Evolutionary conservation across 2,888 invertebrate species (phyloP), one percentile per base, ranked within the genome.

Genomic region (Conistra vaccinii): DNA sequence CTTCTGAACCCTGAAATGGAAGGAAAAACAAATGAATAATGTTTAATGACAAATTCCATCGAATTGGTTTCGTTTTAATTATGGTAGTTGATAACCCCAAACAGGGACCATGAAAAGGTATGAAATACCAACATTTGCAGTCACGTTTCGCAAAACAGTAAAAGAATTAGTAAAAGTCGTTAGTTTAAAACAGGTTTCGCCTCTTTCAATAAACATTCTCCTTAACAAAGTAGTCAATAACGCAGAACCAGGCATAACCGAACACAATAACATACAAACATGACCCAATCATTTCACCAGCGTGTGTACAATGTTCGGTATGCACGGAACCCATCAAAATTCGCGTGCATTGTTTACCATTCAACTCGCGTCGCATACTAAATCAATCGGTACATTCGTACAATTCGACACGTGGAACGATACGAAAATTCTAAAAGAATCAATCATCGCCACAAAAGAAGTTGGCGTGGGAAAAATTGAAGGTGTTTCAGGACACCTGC

Each of bases 1-100:
- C 97, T 91, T 98, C 98, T 3, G 98, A 97, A 77, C 97, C 97
- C 98, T 98, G 96, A 6, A 97, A 97, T 78, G 69, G 78, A 84
- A 55, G 48, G 53, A 86, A 55, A 63, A 51, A 14, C 9, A 76
- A 35, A 68, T 76, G 4, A 82, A 51, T 29, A 23, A 32, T 63
- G 48, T 35, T 10, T n/a, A 20, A 0, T 7, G 1, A n/a, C 4
- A 9, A 51, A n/a, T 6, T 48, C 4, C 7, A 63, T 71, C 53
- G 23, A n/a, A 32, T 57, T 42, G 23, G 14, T 75, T 29, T 23
- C 1, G n/a, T 20, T 76, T 2, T n/a, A 39, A 39, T 39, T 20
- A 48, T 5, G 45, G 20, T 48, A 48, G 17, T 45, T 45, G 20
- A 45, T 45, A 45, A 45, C 45, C 17, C 20, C 48, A 48, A 48